A percentile compares a stretch with the other conserved stretches of the same genome.
Evolutionary conservation across 2,888 invertebrate species (phyloP).

Genomic region (Caenorhabditis sinica): DNA sequence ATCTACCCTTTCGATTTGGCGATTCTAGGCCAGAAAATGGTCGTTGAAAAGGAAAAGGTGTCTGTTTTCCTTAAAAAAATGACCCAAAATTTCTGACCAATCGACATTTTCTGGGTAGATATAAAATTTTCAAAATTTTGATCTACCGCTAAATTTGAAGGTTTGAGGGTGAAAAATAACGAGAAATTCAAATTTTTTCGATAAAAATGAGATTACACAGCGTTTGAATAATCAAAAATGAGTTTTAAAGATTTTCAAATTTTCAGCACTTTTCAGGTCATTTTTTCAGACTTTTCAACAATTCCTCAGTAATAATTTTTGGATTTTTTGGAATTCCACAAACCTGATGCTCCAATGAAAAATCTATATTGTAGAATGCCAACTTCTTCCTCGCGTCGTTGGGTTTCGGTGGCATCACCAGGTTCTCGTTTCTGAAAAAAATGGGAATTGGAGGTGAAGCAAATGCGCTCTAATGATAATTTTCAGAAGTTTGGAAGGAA

Average conservation of each 20-base stretch:
- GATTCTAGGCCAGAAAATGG: too few relatives aligned
- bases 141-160: too few relatives aligned
- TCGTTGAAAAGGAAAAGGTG: too few relatives aligned
- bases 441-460: too few relatives aligned
- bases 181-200: too few relatives aligned
- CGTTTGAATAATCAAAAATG: background rate
- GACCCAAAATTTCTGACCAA: too few relatives aligned
- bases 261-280: background rate
- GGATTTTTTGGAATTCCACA: background rate
- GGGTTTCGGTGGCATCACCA: slow-evolving; percentile 98
- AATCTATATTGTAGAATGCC: slow-evolving; percentile 97
- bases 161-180: too few relatives aligned
- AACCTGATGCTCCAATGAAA: slow-evolving; percentile 95
- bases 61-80: too few relatives aligned
- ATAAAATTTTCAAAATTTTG: background rate
- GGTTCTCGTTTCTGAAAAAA: slow-evolving; percentile 88
- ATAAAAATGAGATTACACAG: background rate
- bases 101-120: background rate
- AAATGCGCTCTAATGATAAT: background rate
- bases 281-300: background rate
- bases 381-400: slow-evolving; percentile 87
- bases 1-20: too few relatives aligned
- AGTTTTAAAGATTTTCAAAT: background rate
- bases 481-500: background rate
- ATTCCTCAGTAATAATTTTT: background rate